Conservation (phyloP, 2,888 invertebrate genomes). For the Hyppa rectilinea region DNA sequence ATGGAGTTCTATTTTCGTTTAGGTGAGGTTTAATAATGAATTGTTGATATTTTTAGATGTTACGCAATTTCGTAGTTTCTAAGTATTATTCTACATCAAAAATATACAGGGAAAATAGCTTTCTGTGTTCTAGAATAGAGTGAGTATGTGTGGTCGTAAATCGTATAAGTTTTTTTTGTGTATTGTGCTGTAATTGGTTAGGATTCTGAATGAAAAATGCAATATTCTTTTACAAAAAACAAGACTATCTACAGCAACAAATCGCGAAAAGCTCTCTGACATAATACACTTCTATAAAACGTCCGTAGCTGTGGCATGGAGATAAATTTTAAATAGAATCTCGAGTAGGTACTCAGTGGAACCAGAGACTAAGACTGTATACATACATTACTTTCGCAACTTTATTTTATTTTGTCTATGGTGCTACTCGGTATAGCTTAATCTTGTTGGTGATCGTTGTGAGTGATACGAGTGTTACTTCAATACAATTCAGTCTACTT, state of each 20-base stretch:
- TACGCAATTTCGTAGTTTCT: neutral
- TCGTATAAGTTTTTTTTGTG: neutral
- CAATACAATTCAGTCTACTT: slow-evolving; percentile 45
- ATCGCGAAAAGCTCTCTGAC: neutral
- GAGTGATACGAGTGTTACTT: slow-evolving; percentile 36
- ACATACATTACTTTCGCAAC: neutral
- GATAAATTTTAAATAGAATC: slow-evolving; percentile 51
- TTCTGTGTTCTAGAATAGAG: neutral
- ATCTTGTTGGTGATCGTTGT: slow-evolving; percentile 27
- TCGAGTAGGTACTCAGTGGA: slow-evolving; percentile 12
- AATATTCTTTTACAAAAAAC: slow-evolving; percentile 5
- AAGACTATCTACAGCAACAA: neutral
- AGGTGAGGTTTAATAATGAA: neutral
- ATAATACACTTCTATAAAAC: slow-evolving; percentile 41
- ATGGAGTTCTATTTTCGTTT: slow-evolving; percentile 38
- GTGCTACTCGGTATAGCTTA: slow-evolving; percentile 14
- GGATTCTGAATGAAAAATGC: neutral
- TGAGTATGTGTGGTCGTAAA: neutral
- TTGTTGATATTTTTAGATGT: slow-evolving; percentile 17
- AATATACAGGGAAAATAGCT: neutral
- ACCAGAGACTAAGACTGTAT: slow-evolving; percentile 16
- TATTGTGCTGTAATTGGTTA: neutral
- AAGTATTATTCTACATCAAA: neutral
- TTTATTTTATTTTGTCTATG: slow-evolving; percentile 15
- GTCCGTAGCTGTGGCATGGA: slow-evolving; percentile 14